Evolutionary conservation across 1,140 invertebrate species (phyloP), one percentile per base, ranked within the genome.

Genomic region (Cyrtorhinus lividipennis): DNA sequence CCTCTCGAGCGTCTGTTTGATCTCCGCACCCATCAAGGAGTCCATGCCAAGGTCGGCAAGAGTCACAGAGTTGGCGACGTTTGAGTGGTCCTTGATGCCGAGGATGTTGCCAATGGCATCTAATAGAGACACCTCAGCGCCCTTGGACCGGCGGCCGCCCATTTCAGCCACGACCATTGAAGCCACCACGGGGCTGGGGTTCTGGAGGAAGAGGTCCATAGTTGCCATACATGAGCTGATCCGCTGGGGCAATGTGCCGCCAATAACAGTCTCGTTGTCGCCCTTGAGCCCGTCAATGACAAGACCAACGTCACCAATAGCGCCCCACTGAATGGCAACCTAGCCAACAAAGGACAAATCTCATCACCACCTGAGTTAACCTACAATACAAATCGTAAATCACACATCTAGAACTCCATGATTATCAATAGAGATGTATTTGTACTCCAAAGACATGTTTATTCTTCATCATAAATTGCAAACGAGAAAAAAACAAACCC

Each of bases 1-100:
- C 60, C 92, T 80, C 73, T 98, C 94, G 5, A 98, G 74, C 0
- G 88, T 92, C 73, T 98, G 94, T 75, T 97, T 97, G 64, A 98
- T 93, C 78, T 98, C 95, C 0, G 95, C 92, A 61, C 92, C 92
- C 94, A 98, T 98, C 27, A 99, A 76, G 0, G 93, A 97, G 71
- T 98, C 95, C 83, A 98, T 91, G 56, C 95, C 95, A 5, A 98
- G 78, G 72, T 98, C 95, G 13, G 88, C 88, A 3, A 99, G 75
- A 22, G 83, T 88, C 0, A 84, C 80, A 5, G 81, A 79, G 26
- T 81, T 74, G 58, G 87, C 85, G 1, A 96, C 77, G 56, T 83
- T 85, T 62, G 81, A 84, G 0, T 83, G 71, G 69, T 97, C 89
- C 69, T 96, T 92, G 59, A 95, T 80, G 71, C 91, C 91, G 20